Conservation (phyloP, 1,140 invertebrate species). For the Bathynomus jamesi region DNA sequence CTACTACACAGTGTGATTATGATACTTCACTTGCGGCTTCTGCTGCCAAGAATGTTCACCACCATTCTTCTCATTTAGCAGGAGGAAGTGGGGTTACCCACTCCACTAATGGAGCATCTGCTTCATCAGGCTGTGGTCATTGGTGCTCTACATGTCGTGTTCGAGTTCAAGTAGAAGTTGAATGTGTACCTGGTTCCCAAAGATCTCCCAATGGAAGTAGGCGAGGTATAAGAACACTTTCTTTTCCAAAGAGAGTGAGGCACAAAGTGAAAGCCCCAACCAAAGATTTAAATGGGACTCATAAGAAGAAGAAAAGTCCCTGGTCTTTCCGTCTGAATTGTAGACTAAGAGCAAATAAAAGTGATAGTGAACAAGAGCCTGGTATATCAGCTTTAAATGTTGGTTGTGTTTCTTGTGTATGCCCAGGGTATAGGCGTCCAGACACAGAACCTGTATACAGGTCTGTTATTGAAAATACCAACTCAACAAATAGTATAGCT, state of each 20-base stretch:
- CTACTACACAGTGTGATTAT: too few species aligned
- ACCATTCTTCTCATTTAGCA: too few species aligned
- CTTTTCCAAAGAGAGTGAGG: constrained; percentile 22
- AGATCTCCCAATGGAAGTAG: constrained; percentile 11
- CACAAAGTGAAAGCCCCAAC: constrained; percentile 28
- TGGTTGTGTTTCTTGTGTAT: constrained; percentile 26
- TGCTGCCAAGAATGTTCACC: too few species aligned
- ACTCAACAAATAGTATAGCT: not conserved
- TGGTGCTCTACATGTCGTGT: constrained; percentile 26
- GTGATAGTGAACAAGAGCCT: constrained; percentile 16
- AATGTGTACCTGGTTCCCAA: constrained; percentile 18
- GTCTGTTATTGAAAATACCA: constrained; percentile 5
- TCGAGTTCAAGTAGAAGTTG: constrained; percentile 27
- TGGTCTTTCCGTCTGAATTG: constrained; percentile 35
- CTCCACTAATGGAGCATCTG: too few species aligned
- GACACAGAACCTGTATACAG: constrained; percentile 19
- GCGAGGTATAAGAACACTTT: constrained; percentile 19
- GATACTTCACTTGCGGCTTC: too few species aligned
- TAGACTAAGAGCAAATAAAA: constrained; percentile 19
- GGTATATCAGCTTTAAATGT: not conserved
- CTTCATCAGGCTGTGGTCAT: constrained; percentile 22
- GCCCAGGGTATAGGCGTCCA: constrained; percentile 15
- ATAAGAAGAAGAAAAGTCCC: constrained; percentile 35
- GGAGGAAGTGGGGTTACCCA: too few species aligned
- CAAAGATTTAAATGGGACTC: constrained; percentile 11